Evolutionary conservation across 1,140 invertebrate species (phyloP).

Genomic region (Drosophila gunungcola): DNA sequence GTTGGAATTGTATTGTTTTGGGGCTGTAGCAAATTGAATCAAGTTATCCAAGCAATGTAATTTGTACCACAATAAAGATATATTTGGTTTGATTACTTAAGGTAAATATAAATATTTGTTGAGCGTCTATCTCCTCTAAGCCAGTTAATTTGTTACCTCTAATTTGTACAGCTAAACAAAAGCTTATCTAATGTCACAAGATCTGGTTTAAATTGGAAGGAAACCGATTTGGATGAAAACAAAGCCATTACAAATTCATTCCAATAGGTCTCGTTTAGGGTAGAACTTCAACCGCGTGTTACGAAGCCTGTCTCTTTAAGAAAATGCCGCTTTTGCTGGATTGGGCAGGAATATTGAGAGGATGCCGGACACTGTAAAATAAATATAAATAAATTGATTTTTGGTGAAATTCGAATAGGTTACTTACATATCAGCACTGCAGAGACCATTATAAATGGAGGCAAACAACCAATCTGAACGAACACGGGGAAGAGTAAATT

Average conservation of each 20-base stretch:
- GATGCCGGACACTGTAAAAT: slow-evolving; percentile 47
- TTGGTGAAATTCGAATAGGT: not conserved
- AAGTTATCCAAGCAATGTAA: not conserved
- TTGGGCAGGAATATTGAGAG: slow-evolving; percentile 67
- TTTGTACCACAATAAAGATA: slow-evolving; percentile 14
- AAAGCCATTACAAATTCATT: too few species aligned
- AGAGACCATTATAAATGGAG: slow-evolving; percentile 79
- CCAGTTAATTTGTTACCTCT: slow-evolving; percentile 7
- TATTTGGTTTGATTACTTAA: slow-evolving; percentile 32
- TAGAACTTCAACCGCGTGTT: too few species aligned
- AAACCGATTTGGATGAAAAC: not conserved
- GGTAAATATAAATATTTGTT: slow-evolving; percentile 34
- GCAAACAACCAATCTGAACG: slow-evolving; percentile 75
- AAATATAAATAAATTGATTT: not conserved
- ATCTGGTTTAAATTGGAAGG: slow-evolving; percentile 7
- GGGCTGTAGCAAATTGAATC: not conserved
- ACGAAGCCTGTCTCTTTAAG: slow-evolving; percentile 13
- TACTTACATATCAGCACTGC: slow-evolving; percentile 69
- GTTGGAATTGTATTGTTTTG: not conserved
- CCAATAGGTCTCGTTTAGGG: not conserved
- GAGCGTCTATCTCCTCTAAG: not conserved
- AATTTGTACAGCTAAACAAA: slow-evolving; percentile 11
- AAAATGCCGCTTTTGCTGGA: slow-evolving; percentile 60
- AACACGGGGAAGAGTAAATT: slow-evolving; percentile 78
- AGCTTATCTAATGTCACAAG: slow-evolving; percentile 16